Conservation (phyloP, 2,797 vertebrate species). For the Amblyopsis hoosieri region DNA sequence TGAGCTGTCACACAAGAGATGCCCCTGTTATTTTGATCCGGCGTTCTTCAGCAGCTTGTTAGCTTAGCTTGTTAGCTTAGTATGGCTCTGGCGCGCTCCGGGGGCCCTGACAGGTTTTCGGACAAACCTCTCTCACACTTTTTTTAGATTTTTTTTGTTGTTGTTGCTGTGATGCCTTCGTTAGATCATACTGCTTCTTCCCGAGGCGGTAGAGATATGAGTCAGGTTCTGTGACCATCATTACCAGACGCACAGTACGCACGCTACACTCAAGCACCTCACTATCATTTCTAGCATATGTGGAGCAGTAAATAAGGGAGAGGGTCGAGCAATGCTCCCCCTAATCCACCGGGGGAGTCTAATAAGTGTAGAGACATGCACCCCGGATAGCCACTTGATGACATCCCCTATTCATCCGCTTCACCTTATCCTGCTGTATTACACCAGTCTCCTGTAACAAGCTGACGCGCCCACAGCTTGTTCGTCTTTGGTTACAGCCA, state of each 20-base stretch:
- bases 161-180: conserved; percentile 35
- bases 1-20: conserved; percentile 29
- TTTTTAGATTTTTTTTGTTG: conserved; percentile 9
- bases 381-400: conserved; percentile 62
- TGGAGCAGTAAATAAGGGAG: conserved; percentile 17
- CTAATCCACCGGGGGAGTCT: conserved; percentile 49
- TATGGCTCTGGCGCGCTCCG: conserved; percentile 34
- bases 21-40: conserved; percentile 37
- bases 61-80: conserved; percentile 24
- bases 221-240: conserved; percentile 46
- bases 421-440: conserved; percentile 69
- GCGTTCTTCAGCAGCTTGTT: conserved; percentile 54
- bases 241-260: conserved; percentile 59
- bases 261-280: conserved; percentile 26
- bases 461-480: conserved; percentile 52
- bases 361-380: conserved; percentile 30
- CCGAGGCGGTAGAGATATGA: conserved; percentile 36
- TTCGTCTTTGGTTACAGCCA: conserved; percentile 15
- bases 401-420: conserved; percentile 66
- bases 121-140: conserved; percentile 20
- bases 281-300: conserved; percentile 55
- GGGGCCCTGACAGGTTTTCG: conserved; percentile 52
- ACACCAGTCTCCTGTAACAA: conserved; percentile 57
- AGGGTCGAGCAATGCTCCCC: conserved; percentile 39
- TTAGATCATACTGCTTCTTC: conserved; percentile 34